Percentiles rank a stretch among this genome's conserved stretches.
These are phyloP conservation scores for Betta splendens DNA, from an alignment of 2,797 vertebrate species.

Conservation along the genomic window DNA sequence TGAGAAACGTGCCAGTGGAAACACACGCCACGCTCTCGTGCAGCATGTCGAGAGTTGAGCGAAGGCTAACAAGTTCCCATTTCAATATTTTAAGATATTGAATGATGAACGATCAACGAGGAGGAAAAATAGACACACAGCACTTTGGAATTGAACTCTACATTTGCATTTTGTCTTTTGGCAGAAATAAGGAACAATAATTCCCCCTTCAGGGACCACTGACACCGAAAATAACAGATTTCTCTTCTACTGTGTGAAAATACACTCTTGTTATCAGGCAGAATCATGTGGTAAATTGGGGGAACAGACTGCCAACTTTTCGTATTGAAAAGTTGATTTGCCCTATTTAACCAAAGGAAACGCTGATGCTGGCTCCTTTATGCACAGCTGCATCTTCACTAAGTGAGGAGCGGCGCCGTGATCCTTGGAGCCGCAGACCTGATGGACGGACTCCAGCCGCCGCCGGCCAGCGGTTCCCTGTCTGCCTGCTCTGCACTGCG, in stretches of 20 bases:
- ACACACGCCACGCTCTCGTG: neutral
- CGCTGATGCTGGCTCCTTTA: neutral
- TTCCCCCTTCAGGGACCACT: conserved; percentile 57
- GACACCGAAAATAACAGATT: conserved; percentile 57
- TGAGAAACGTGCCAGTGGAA: conserved; percentile 26
- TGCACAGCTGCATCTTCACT: neutral
- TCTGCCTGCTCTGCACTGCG: conserved; percentile 7
- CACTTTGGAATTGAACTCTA: conserved; percentile 53
- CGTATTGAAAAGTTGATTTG: conserved; percentile 35
- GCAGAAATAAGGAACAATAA: conserved; percentile 52
- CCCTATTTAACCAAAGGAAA: conserved; percentile 35
- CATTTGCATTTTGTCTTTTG: conserved; percentile 54
- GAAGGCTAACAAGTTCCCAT: neutral
- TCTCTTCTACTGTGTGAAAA: conserved; percentile 43
- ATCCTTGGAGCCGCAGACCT: conserved; percentile 10
- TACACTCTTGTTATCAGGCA: conserved; percentile 38
- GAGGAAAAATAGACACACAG: conserved; percentile 42
- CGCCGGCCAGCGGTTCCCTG: conserved; percentile 24
- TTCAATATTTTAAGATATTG: conserved; percentile 19
- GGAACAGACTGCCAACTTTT: conserved; percentile 13
- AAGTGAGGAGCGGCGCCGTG: neutral
- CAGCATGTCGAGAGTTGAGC: conserved; percentile 30
- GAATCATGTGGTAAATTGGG: conserved; percentile 33
- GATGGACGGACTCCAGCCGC: conserved; percentile 25
- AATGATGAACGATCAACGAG: conserved; percentile 38